Evolutionary conservation across 2,888 invertebrate species (phyloP).

Genomic region (Troides aeacus): DNA sequence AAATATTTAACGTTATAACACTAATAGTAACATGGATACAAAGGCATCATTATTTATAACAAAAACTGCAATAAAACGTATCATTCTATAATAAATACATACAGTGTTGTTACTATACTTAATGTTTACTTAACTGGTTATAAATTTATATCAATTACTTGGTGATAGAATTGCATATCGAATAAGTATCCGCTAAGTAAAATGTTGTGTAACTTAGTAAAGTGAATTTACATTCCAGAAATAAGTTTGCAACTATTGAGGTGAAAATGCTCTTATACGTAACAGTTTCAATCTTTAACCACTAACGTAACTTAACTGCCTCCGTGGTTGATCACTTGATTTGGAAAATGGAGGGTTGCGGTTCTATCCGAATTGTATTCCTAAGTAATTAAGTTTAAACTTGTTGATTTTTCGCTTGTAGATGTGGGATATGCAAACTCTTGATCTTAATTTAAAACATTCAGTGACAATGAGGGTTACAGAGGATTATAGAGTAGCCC

Average conservation of each 20-base stretch:
- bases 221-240: slow-evolving; percentile 25
- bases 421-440: too few relatives aligned
- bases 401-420: too few relatives aligned
- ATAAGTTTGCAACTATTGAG: slow-evolving; percentile 20
- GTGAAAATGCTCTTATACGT: slow-evolving; percentile 15
- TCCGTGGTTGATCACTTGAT: too few relatives aligned
- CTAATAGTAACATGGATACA: neutral
- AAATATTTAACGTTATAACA: neutral
- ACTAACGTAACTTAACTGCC: neutral
- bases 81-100: neutral
- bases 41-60: slow-evolving; percentile 1
- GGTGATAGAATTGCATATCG: neutral
- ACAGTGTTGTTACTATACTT: neutral
- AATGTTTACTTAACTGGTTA: slow-evolving; percentile 1
- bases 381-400: too few relatives aligned
- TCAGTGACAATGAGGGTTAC: too few relatives aligned
- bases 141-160: slow-evolving; percentile 6
- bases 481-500: too few relatives aligned
- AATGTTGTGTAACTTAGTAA: slow-evolving; percentile 15
- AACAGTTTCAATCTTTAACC: slow-evolving; percentile 16
- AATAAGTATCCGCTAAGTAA: neutral
- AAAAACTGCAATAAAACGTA: neutral
- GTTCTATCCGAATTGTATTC: too few relatives aligned
- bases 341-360: too few relatives aligned
- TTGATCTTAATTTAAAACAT: too few relatives aligned